A percentile compares a stretch with the other conserved stretches of the same genome.
Conservation (phyloP, 2,888 invertebrate species). For the Drosophila kambysellisi region DNA sequence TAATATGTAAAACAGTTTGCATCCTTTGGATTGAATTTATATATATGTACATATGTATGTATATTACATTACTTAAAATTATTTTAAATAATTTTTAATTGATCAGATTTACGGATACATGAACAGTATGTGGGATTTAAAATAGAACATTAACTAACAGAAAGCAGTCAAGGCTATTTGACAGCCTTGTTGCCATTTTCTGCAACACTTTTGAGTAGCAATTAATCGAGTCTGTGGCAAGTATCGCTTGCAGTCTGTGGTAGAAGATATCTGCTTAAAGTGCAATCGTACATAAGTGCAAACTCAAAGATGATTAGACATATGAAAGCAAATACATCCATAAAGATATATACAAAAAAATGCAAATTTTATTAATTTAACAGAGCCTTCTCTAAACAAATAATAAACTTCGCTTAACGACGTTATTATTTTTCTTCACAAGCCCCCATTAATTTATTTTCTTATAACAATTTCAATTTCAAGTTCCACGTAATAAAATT, state of each 20-base stretch:
- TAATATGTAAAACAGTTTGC: background rate
- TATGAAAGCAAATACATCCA: background rate
- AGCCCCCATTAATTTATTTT: background rate
- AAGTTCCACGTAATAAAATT: background rate
- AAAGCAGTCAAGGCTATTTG: background rate
- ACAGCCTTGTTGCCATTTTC: background rate
- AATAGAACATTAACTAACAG: background rate
- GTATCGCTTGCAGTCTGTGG: background rate
- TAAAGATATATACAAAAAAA: background rate
- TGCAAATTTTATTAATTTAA: background rate
- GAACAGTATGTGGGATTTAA: background rate
- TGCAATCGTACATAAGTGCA: background rate
- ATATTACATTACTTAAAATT: background rate
- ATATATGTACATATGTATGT: background rate
- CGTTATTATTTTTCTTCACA: background rate
- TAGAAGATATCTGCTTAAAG: background rate
- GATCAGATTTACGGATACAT: background rate
- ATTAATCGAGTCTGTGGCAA: background rate
- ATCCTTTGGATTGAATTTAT: background rate
- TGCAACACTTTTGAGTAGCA: background rate
- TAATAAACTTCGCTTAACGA: background rate
- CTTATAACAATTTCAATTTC: background rate
- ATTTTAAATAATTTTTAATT: background rate
- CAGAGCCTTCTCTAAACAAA: background rate
- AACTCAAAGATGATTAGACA: background rate